Conservation (phyloP, 2,113 vertebrate genomes). For the Polyodon spathula region DNA sequence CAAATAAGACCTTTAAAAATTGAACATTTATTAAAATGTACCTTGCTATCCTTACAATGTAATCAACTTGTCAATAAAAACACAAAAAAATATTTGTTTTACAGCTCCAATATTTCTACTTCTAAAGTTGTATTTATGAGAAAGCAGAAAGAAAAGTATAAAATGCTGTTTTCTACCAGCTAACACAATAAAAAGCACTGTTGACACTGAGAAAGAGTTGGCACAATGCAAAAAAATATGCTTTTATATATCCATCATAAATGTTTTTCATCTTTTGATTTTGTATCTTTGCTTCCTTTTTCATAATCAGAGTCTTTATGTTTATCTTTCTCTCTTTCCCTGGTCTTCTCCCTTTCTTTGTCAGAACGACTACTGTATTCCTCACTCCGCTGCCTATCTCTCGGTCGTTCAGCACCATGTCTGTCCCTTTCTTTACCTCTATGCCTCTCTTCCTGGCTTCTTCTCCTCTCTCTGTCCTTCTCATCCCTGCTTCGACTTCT, state of each 20-base stretch:
- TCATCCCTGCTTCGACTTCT: conserved; percentile 34
- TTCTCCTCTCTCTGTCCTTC: conserved; percentile 25
- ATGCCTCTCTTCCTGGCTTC: conserved; percentile 50
- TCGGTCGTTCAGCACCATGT: conserved; percentile 52
- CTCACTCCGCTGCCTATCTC: conserved; percentile 69
- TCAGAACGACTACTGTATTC: conserved; percentile 57
- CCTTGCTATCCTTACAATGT: conserved; percentile 16
- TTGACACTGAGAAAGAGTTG: not conserved
- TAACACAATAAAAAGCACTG: not conserved
- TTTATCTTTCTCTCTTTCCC: conserved; percentile 67
- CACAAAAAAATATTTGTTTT: conserved; percentile 2
- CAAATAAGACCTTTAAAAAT: conserved; percentile 11
- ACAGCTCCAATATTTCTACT: conserved; percentile 15
- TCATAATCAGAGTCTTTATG: conserved; percentile 67
- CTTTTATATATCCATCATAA: conserved; percentile 30
- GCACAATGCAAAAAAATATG: not conserved
- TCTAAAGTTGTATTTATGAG: conserved; percentile 31
- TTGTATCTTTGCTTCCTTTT: conserved; percentile 71
- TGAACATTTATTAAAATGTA: conserved; percentile 12
- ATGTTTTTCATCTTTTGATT: conserved; percentile 63
- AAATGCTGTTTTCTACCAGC: not conserved
- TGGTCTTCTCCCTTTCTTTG: conserved; percentile 59
- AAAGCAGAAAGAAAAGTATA: conserved; percentile 13
- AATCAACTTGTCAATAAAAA: conserved; percentile 4
- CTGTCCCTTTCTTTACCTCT: conserved; percentile 49